Base-by-base conservation (phyloP, 2,113 vertebrate species). In the Hydrolagus affinis region DNA sequence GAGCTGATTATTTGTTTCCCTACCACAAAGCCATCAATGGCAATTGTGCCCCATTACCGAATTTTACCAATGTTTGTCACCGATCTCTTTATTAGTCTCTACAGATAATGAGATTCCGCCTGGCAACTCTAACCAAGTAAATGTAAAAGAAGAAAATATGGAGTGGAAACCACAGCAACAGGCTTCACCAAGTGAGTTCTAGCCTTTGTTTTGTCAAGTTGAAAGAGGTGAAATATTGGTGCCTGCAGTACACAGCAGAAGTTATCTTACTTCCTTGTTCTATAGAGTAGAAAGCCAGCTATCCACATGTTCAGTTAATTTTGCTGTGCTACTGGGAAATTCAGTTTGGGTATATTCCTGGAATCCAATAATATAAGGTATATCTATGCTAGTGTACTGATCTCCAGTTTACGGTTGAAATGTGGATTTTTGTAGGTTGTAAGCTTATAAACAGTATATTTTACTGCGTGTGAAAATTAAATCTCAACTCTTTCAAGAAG, bases 141-240 rank as follows among this genome's bases (percentile, higher is more conserved):
- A 83, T 83, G 78, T 21, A 25, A 30, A 30, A 56, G 78, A 83
- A 25, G 78, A 83, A 59, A 83, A 32, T 64, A 83, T 83, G 78
- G 78, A 83, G 62, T 83, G 78, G 78, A 83, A 83, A 30, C 59
- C 78, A 83, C 78, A 83, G 14, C 78, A 83, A 10, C 78, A 83
- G 62, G 59, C 78, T 19, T 83, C 78, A 68, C 78, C 66, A 66
- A 83, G 78, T 83, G 78, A 83, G 78, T 83, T 19, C 10, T 4
- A 66, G 23, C 10, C 64, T 66, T 10, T 66, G 17, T 74, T 30
- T 66, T 30, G 10, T n/a, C n/a, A 77, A 60, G 57, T 23, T 62
- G 76, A 56, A 62, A 78, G 10, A 23, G 12, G 25, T 23, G 44
- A 1, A 57, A 62, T 78, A 25, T 75, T 44, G 32, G 30, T 17